phyloP scores from a whole-genome alignment of 2,888 invertebrate species.

The Leucophora obtusa region DNA sequence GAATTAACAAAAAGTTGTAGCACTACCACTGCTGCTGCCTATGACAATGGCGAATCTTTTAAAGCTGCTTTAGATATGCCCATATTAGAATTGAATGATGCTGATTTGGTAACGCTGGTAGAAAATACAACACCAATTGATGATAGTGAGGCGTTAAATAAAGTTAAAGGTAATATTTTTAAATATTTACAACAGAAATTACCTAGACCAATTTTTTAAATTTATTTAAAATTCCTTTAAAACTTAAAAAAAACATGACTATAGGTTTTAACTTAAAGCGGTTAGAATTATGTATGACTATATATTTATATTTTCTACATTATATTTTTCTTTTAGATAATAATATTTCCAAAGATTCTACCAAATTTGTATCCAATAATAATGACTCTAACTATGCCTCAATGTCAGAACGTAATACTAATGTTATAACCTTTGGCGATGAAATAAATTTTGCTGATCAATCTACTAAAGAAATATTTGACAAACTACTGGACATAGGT shows the following conservation, averaged over 20 bases:
- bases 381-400: conserved; percentile 41
- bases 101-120: conserved; percentile 21
- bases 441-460: conserved; percentile 40
- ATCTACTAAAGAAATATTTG: conserved; percentile 52
- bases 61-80: conserved; percentile 66
- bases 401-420: conserved; percentile 14
- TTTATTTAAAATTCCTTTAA: too few species aligned
- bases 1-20: conserved; percentile 18
- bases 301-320: neutral
- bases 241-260: too few species aligned
- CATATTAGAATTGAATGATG: conserved; percentile 61
- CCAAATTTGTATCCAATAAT: conserved; percentile 21
- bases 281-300: too few species aligned
- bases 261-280: too few species aligned
- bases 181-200: neutral
- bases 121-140: conserved; percentile 4
- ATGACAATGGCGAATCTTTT: conserved; percentile 53
- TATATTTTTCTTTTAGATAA: conserved; percentile 33
- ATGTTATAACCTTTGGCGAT: conserved; percentile 7
- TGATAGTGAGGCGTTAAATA: neutral
- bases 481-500: conserved; percentile 49
- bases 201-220: neutral
- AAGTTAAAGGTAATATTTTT: conserved; percentile 12
- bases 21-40: neutral
- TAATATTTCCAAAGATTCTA: neutral